These are phyloP conservation scores for Champsocephalus gunnari DNA, from an alignment of 2,797 vertebrate species.

Conservation along the genomic window DNA sequence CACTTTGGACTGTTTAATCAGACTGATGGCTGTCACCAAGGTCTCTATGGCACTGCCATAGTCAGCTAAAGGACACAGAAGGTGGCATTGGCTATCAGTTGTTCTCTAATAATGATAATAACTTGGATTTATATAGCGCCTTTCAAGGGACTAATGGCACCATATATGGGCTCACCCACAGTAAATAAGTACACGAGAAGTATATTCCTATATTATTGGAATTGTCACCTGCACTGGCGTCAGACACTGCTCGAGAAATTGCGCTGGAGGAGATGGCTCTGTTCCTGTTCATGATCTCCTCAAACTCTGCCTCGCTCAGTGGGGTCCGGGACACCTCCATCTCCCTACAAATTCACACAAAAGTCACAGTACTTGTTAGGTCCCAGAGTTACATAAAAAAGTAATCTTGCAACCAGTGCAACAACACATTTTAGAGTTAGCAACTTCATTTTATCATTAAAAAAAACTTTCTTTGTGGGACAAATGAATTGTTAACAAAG, in stretches of 20 bases:
- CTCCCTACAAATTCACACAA: slow-evolving; percentile 84
- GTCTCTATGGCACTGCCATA: slow-evolving; percentile 99
- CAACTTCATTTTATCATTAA: too few species aligned
- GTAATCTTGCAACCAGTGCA: background rate
- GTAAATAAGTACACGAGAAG: background rate
- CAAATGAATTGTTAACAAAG: background rate
- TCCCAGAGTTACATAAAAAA: background rate
- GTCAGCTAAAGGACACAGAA: slow-evolving; percentile 85
- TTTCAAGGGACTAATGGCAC: too few species aligned
- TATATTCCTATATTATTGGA: background rate
- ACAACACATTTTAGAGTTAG: background rate
- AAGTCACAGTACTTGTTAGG: rapidly evolving
- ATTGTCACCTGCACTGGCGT: slow-evolving; percentile 94
- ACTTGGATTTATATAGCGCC: too few species aligned
- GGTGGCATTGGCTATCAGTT: background rate
- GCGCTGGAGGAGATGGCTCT: slow-evolving; percentile 98
- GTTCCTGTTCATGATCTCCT: slow-evolving; percentile 99
- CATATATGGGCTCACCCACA: background rate
- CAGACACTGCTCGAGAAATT: slow-evolving; percentile 98
- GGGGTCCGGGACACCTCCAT: slow-evolving; percentile 96
- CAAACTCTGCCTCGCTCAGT: slow-evolving; percentile 98
- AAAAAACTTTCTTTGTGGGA: too few species aligned
- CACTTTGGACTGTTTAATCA: slow-evolving; percentile 99
- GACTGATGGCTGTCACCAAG: slow-evolving; percentile 97
- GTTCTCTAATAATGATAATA: background rate